Evolutionary conservation across 2,888 invertebrate genomes (phyloP).

Genomic region (Synanthedon vespiformis): DNA sequence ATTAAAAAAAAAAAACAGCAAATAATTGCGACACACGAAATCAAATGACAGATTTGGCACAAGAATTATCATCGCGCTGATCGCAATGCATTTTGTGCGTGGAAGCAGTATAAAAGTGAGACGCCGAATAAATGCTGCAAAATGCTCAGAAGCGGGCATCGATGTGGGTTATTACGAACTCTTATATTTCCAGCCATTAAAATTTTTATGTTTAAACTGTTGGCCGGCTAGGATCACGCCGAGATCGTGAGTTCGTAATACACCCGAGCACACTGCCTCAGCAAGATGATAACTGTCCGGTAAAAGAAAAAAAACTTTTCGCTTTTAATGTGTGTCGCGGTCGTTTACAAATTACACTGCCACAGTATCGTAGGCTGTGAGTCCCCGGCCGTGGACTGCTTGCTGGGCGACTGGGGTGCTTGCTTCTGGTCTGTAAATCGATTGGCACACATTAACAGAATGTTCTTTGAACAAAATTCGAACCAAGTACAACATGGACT

Average conservation of each 20-base stretch:
- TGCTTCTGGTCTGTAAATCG: conserved; percentile 86
- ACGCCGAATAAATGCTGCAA: conserved; percentile 1
- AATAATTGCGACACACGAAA: conserved; percentile 43
- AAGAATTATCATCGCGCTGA: conserved; percentile 44
- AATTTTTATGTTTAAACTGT: no score
- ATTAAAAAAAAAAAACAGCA: conserved; percentile 37
- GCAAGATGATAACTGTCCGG: conserved; percentile 41
- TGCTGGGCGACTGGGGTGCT: conserved; percentile 80
- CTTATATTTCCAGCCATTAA: no score
- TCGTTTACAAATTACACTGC: conserved; percentile 94
- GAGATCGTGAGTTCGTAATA: no score
- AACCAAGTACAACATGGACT: no score
- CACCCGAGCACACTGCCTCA: conserved; percentile 19
- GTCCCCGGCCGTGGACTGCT: conserved; percentile 81
- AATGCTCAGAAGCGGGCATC: background rate
- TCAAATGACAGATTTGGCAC: conserved; percentile 36
- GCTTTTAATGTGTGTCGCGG: conserved; percentile 20
- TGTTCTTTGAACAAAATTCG: background rate
- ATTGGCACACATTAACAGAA: background rate
- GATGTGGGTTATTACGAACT: no score
- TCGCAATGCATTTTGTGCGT: conserved; percentile 9
- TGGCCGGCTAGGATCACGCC: no score
- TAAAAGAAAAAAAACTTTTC: conserved; percentile 13
- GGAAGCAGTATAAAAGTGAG: background rate
- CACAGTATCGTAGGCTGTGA: conserved; percentile 99